phyloP scores from a whole-genome alignment of 2,888 invertebrate species.

The Ormyrus labotus region DNA sequence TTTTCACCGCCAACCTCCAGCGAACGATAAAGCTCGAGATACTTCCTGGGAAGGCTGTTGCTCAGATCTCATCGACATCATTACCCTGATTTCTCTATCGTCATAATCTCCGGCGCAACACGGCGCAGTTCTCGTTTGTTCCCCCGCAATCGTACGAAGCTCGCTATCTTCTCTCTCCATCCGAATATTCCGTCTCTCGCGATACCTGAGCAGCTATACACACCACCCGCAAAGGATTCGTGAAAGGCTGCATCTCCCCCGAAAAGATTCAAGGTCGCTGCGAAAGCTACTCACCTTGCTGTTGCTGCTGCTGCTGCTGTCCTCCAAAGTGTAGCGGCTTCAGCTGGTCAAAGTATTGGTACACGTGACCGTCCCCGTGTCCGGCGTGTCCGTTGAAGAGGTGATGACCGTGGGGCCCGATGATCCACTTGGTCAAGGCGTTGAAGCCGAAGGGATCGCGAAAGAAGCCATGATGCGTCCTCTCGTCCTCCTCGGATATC shows the following conservation, averaged over 20 bases:
- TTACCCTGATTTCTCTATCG: too few relatives aligned
- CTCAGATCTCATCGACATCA: too few relatives aligned
- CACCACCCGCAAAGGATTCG: too few relatives aligned
- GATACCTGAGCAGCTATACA: too few relatives aligned
- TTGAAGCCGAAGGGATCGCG: slow-evolving; percentile 64
- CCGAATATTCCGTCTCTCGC: too few relatives aligned
- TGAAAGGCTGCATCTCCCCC: not conserved
- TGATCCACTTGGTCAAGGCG: slow-evolving; percentile 59
- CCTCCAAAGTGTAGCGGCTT: slow-evolving; percentile 51
- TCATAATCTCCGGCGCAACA: too few relatives aligned
- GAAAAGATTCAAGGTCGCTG: not conserved
- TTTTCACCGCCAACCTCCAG: too few relatives aligned
- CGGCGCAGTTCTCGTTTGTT: too few relatives aligned
- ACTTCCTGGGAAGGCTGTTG: too few relatives aligned
- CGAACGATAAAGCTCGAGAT: too few relatives aligned
- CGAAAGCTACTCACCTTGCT: slow-evolving; percentile 50
- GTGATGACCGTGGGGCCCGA: slow-evolving; percentile 30
- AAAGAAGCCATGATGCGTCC: slow-evolving; percentile 54
- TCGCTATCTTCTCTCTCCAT: too few relatives aligned
- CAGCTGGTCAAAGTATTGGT: slow-evolving; percentile 44
- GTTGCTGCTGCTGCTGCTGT: slow-evolving; percentile 3
- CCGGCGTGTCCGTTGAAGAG: slow-evolving; percentile 48
- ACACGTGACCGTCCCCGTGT: slow-evolving; percentile 55
- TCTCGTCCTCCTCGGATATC: slow-evolving; percentile 48
- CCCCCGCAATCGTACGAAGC: too few relatives aligned